Base-by-base conservation (phyloP, 1,140 invertebrate species). In the Ylistrum balloti region DNA sequence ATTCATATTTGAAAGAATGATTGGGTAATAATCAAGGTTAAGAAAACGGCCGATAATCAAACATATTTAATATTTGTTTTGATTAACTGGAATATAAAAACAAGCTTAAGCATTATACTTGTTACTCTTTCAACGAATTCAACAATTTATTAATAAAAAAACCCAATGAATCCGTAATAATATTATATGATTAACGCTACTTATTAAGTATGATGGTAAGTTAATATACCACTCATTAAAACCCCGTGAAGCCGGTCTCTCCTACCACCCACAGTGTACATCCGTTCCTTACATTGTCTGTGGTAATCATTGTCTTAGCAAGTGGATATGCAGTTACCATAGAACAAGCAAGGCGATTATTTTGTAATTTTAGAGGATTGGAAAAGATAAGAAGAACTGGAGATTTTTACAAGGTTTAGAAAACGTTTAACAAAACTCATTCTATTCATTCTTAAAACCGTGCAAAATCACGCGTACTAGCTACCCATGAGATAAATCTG, bases 311-410 rank as follows among this genome's bases (percentile, higher is more conserved):
- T 74, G 56, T 74, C 56, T 74, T 74, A 74, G 17, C 56, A n/a
- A 74, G 28, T n/a, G 56, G 22, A 1, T 5, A 74, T 74, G 22
- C n/a, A 74, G 56, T 74, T 74, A 74, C 56, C 17, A 74, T 11
- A 28, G 22, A 74, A 9, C 28, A 28, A 74, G 56, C 28, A 74
- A 28, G 22, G 22, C n/a, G 56, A 74, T 74, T 74, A 74, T 74
- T 74, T 74, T 74, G 56, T 74, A 74, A 74, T 74, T 74, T 74
- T 74, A 74, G 56, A 74, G 17, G 56, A 74, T 74, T 74, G 17
- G 22, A 1, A 74, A 1, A 74, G 56, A 74, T 74, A 74, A 28
- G 56, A 74, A 74, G 56, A 74, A 28, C 28, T 74, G 56, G 7
- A 1, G n/a, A 74, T 74, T 45, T 28, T 74, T 74, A 74, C 56